Base-by-base conservation (phyloP, 2,797 vertebrate species). In the Dicrostonyx torquatus region DNA sequence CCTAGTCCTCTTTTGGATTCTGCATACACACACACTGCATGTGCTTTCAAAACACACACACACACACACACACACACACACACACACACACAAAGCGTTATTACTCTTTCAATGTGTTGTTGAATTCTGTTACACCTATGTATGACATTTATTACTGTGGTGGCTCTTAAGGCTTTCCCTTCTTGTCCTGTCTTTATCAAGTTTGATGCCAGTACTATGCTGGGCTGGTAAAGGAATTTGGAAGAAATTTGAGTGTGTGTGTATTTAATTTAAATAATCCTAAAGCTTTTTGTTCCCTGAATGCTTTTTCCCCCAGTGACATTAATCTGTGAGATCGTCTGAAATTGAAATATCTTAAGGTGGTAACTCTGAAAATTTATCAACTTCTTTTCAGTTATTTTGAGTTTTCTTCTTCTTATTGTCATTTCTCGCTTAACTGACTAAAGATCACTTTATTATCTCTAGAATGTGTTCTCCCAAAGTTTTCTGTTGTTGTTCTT, bases 381-480 rank as follows among this genome's bases (percentile, higher is more conserved):
- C 43, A 45, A 76, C 87, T 88, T 91, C 64, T 94, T 75, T 43
- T 89, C 84, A 70, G 15, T 43, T 77, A 48, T 53, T 89, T 89
- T 76, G n/a, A 82, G 26, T 6, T 73, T 94, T 83, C 72, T 31
- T 64, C 3, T 64, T 62, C 9, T 29, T 64, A 68, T 60, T 62
- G 12, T 82, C 40, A 34, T 55, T 2, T 58, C 1, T 72, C 24
- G 55, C 10, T 72, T 70, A 53, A 37, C 22, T 84, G 31, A 9
- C 64, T 87, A 87, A 79, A n/a, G 43, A 31, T n/a, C n/a, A 83
- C 43, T 45, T 58, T 43, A 62, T 68, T 90, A 80, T 64, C 53
- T 43, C 68, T 73, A 73, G 45, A 93, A 77, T 77, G 45, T 43
- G 88, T 64, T 34, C 45, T 53, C 20, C n/a, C 34, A 11, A 77